A percentile compares a stretch with the other conserved stretches of the same genome.
These are phyloP conservation scores for Nephila pilipes DNA, from an alignment of 1,140 invertebrate genomes.

Conservation along the genomic window DNA sequence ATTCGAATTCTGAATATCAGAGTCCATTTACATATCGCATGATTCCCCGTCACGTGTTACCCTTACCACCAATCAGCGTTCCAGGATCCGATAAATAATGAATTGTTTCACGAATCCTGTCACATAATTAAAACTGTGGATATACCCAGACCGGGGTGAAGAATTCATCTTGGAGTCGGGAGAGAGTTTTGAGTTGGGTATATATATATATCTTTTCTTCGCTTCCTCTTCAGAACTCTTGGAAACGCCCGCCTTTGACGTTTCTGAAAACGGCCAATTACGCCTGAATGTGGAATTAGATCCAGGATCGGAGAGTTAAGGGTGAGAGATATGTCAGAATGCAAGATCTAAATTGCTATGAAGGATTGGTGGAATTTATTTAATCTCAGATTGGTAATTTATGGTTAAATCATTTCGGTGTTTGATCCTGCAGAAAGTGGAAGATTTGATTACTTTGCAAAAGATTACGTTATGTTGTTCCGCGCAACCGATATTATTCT, in stretches of 20 bases:
- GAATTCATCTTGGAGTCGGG: neutral
- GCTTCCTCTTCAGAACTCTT: neutral
- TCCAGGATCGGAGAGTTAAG: neutral
- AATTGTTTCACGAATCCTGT: slow-evolving; percentile 42
- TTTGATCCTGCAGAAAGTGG: no score
- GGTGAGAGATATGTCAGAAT: neutral
- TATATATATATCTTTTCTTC: neutral
- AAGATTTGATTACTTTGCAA: no score
- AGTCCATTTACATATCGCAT: slow-evolving; percentile 47
- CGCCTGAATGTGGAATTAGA: neutral
- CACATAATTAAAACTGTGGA: slow-evolving; percentile 38
- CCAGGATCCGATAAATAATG: slow-evolving; percentile 16
- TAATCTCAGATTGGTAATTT: neutral
- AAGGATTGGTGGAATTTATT: neutral
- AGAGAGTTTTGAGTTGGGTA: neutral
- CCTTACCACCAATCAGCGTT: slow-evolving; percentile 33
- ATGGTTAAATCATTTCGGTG: neutral
- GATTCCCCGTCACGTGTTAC: slow-evolving; percentile 31
- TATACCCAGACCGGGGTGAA: neutral
- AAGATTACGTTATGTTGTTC: no score
- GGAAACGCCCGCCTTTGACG: neutral
- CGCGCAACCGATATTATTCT: no score
- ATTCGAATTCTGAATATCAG: slow-evolving; percentile 8
- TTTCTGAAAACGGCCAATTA: neutral
- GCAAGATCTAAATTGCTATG: neutral